Evolutionary conservation across 2,113 vertebrate species (phyloP), one percentile per base, ranked within the genome.

Genomic region (Recurvirostra avosetta): DNA sequence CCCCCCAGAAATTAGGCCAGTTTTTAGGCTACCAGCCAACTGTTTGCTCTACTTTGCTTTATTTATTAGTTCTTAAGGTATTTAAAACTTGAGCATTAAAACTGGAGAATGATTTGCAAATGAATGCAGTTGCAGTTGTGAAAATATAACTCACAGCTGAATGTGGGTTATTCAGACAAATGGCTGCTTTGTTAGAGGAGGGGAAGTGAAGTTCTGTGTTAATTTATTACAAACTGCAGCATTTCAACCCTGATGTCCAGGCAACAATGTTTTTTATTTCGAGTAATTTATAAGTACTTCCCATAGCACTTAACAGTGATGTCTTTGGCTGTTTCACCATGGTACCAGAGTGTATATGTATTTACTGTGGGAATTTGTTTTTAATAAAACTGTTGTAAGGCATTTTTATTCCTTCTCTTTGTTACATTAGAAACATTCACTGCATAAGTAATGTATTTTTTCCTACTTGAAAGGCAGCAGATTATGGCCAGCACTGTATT

Each of bases 211-310:
- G 98, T 98, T 98, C 98, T 98, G 98, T 98, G 98, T 98, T 99
- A 98, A 99, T 99, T 99, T 99, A 99, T 99, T 99, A 99, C 98
- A 98, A 98, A 99, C 98, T 98, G 98, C 98, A 95, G 98, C 99
- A 99, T 99, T 99, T 99, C 98, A 98, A 98, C 98, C 98, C 97
- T 96, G 99, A 99, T 98, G 98, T 99, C 99, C 98, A 97, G 99
- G 99, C 99, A 99, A 99, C 99, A 98, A 98, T 98, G 98, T 97
- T 98, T 98, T 98, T 98, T 98, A 98, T 98, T 98, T 98, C 98
- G 96, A 98, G 98, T 98, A 98, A 98, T 98, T 98, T 98, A 98
- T 98, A 98, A 98, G 98, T 98, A 98, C 98, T 98, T 98, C 98
- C 98, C 98, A 98, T 97, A 98, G 98, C 98, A 98, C 98, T 98